Conservation (phyloP, 2,888 invertebrate species). For the Tyria jacobaeae region DNA sequence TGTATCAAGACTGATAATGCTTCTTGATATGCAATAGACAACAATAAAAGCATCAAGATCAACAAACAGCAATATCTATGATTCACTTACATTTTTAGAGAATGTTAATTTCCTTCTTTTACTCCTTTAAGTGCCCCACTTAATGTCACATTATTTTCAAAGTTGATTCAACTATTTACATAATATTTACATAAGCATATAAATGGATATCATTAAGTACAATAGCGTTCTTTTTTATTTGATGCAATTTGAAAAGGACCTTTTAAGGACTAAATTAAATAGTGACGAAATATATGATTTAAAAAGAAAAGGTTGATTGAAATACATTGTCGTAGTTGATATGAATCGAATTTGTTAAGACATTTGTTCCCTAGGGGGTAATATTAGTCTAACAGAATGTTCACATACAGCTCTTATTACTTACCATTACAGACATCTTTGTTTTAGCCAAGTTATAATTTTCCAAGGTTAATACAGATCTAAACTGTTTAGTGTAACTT, state of each 20-base stretch:
- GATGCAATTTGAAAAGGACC: background rate
- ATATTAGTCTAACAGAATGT: background rate
- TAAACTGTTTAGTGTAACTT: constrained; percentile 3
- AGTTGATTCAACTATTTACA: too few relatives aligned
- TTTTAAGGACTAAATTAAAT: background rate
- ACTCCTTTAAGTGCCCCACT: too few relatives aligned
- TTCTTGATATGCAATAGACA: too few relatives aligned
- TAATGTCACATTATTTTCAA: too few relatives aligned
- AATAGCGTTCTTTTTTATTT: background rate
- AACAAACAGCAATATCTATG: too few relatives aligned
- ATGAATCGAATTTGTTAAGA: too few relatives aligned
- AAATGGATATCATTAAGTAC: too few relatives aligned
- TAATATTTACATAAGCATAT: too few relatives aligned
- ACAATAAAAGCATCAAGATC: too few relatives aligned
- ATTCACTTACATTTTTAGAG: too few relatives aligned
- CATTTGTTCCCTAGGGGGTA: constrained; percentile 26
- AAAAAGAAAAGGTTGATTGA: background rate
- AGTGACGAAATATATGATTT: background rate
- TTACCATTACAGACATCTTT: constrained; percentile 35
- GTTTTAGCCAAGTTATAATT: constrained; percentile 30
- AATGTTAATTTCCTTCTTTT: too few relatives aligned
- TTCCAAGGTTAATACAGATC: constrained; percentile 41
- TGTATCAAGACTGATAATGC: too few relatives aligned
- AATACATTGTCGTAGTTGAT: background rate
- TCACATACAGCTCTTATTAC: background rate